Conservation (phyloP, 2,888 invertebrate species). For the Andrena haemorrhoa region DNA sequence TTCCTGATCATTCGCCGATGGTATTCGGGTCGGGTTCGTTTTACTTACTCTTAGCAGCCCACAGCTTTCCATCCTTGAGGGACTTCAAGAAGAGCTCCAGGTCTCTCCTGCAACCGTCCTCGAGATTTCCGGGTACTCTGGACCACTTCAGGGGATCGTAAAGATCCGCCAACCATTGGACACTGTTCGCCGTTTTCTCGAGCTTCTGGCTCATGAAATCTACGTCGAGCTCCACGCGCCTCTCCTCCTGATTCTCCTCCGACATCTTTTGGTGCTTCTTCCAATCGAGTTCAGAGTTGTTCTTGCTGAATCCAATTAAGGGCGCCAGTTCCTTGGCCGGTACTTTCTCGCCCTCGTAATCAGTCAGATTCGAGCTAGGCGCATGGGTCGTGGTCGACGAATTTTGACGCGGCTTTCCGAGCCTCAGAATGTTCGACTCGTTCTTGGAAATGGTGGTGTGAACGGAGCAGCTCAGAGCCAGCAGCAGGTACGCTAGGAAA, state of each 20-base stretch:
- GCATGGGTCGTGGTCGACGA: slow-evolving; percentile 30
- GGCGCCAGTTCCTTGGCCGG: slow-evolving; percentile 53
- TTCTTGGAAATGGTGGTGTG: slow-evolving; percentile 43
- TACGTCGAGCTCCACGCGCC: slow-evolving; percentile 77
- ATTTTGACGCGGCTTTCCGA: slow-evolving; percentile 68
- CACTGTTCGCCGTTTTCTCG: slow-evolving; percentile 81
- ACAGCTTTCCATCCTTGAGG: slow-evolving; percentile 87
- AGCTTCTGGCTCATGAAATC: slow-evolving; percentile 81
- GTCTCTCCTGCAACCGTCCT: slow-evolving; percentile 86
- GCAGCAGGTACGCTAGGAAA: slow-evolving; percentile 4
- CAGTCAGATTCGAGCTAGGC: slow-evolving; percentile 60
- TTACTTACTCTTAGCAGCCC: slow-evolving; percentile 93
- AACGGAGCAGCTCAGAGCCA: slow-evolving; percentile 2
- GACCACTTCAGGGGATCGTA: slow-evolving; percentile 89
- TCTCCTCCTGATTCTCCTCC: slow-evolving; percentile 69
- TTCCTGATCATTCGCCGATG: background rate
- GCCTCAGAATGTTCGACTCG: slow-evolving; percentile 75
- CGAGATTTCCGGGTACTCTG: slow-evolving; percentile 86
- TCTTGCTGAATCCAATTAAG: slow-evolving; percentile 77
- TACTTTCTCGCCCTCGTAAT: slow-evolving; percentile 42
- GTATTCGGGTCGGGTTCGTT: background rate
- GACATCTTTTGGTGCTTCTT: slow-evolving; percentile 76
- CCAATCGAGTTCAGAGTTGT: slow-evolving; percentile 83
- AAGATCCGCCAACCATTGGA: slow-evolving; percentile 89
- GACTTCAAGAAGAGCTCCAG: slow-evolving; percentile 87